phyloP scores from a whole-genome alignment of 2,797 vertebrate species.

The Bradypodion pumilum region DNA sequence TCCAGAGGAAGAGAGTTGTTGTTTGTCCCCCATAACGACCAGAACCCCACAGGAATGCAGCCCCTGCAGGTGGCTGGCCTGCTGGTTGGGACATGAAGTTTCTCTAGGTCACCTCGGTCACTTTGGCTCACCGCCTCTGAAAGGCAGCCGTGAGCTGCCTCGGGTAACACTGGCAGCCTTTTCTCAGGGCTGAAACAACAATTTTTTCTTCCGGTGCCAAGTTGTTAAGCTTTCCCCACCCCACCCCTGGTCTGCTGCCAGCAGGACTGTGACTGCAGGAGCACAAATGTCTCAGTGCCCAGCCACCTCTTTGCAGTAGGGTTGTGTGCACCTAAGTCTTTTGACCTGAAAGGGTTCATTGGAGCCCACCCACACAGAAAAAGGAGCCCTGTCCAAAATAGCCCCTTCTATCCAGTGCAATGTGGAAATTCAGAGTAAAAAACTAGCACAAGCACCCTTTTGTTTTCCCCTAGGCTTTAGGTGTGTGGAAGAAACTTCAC shows the following conservation, averaged over 20 bases:
- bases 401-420: neutral
- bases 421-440: neutral
- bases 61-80: neutral
- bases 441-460: neutral
- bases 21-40: neutral
- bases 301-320: neutral
- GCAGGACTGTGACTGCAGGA: neutral
- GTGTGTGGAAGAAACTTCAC: neutral
- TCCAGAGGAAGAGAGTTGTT: neutral
- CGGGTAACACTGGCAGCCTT: neutral
- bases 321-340: neutral
- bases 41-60: neutral
- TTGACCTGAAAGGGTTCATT: neutral
- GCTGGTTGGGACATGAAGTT: neutral
- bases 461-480: neutral
- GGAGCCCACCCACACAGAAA: neutral
- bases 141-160: neutral
- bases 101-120: neutral
- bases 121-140: neutral
- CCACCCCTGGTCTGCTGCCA: neutral
- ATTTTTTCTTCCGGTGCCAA: neutral
- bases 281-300: neutral
- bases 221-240: neutral
- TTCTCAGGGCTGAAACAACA: neutral
- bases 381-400: neutral